phyloP scores from a whole-genome alignment of 2,797 vertebrate species.

The Antrozous pallidus region DNA sequence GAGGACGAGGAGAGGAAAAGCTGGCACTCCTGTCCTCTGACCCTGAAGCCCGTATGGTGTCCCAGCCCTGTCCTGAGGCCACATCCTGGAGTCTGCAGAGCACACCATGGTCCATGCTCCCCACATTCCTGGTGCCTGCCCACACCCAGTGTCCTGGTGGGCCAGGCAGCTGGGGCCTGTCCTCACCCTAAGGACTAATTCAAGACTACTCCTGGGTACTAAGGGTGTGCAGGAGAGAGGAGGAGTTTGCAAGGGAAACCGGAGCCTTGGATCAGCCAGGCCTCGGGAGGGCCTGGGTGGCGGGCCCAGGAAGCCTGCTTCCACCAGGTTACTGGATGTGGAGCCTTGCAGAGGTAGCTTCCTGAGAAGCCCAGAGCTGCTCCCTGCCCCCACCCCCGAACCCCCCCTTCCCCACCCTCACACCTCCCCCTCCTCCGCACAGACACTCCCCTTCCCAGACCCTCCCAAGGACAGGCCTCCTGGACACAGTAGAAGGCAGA shows the following conservation, averaged over 20 bases:
- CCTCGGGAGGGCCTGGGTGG: not conserved
- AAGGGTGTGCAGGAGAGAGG: not conserved
- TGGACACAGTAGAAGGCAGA: not conserved
- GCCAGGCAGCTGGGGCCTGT: not conserved
- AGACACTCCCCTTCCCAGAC: not conserved
- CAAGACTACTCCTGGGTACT: not conserved
- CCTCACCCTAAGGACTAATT: not conserved
- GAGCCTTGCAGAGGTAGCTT: not conserved
- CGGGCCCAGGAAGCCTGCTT: not conserved
- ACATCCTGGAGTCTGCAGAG: not conserved
- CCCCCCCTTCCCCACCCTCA: no score
- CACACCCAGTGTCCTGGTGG: not conserved
- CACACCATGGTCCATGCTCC: not conserved
- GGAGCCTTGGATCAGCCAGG: not conserved
- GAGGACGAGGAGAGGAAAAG: not conserved
- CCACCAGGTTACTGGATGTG: not conserved
- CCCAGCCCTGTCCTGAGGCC: not conserved
- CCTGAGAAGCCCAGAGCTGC: not conserved
- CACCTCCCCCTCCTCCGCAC: no score
- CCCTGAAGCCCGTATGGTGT: not conserved
- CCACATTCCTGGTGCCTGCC: not conserved
- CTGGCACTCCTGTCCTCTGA: not conserved
- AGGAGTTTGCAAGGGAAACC: not conserved
- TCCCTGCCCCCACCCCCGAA: no score
- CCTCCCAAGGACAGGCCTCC: constrained; percentile 29